These are phyloP conservation scores for Daboia siamensis DNA, from an alignment of 2,113 vertebrate species.

Conservation along the genomic window DNA sequence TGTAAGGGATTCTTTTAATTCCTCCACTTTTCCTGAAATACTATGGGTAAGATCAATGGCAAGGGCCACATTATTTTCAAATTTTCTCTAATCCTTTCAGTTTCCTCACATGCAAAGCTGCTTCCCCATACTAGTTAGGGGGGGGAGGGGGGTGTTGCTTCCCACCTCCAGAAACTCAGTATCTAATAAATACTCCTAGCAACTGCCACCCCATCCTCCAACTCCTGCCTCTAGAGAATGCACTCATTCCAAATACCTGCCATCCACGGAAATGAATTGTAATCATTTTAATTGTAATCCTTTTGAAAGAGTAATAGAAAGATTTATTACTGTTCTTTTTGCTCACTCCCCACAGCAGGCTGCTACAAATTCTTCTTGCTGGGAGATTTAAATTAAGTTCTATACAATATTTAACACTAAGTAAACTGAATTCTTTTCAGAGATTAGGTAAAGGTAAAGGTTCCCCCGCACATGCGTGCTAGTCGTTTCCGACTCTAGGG, in stretches of 20 bases:
- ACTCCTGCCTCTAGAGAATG: no score
- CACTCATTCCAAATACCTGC: no score
- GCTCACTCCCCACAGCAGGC: neutral
- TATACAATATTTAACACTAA: neutral
- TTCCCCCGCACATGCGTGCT: no score
- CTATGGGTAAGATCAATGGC: neutral
- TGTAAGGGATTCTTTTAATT: neutral
- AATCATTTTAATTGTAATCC: neutral
- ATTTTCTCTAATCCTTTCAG: neutral
- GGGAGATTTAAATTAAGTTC: neutral
- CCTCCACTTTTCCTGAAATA: neutral
- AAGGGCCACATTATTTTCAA: neutral
- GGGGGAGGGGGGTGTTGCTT: no score
- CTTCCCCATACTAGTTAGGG: neutral
- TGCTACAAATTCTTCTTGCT: neutral
- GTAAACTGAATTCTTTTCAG: neutral
- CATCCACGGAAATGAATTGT: no score
- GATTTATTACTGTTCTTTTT: neutral
- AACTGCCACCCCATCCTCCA: no score
- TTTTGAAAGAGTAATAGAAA: neutral
- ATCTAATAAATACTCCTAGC: no score
- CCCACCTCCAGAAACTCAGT: no score
- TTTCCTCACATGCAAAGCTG: neutral
- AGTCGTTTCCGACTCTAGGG: no score
- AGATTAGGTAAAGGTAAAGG: no score